Base-by-base conservation (phyloP, 2,113 vertebrate genomes). In the Pterocles gutturalis region DNA sequence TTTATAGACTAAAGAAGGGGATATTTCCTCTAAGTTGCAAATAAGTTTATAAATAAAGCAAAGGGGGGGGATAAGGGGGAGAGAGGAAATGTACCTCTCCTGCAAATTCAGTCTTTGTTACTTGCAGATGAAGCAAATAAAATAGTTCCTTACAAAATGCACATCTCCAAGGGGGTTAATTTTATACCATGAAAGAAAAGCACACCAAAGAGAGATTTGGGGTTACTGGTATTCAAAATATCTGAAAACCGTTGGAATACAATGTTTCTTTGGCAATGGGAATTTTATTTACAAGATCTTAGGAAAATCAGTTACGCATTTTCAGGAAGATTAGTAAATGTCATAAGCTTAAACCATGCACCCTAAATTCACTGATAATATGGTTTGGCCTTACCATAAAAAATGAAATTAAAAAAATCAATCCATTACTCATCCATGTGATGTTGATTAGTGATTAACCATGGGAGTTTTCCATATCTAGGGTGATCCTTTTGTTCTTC, bases 301-400 rank as follows among this genome's bases (percentile, higher is more conserved):
- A 43, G 7, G 53, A 65, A 80, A 91, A 76, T 43, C 11, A 7
- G 4, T 51, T 85, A 10, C 13, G 8, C n/a, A 15, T 85, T 83
- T 88, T 62, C 62, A 38, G n/a, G 28, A 70, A 57, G 64, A 60
- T 55, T 46, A 73, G 24, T 66, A 70, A 62, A 49, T 88, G 16
- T 17, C 4, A 4, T 60, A 69, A 94, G 8, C 18, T 83, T 83
- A 71, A 88, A 31, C 34, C 4, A 1, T 34, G 17, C 5, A 7
- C 0, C 0, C 6, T 55, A 31, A 88, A 46, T 33, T 61, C 43
- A 43, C 14, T 57, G 26, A 20, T 69, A 45, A 45, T 0, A 0
- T 61, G 28, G 4, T 82, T 89, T 10, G 2, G 7, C 15, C 9
- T 92, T 87, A 29, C 4, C 3, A 41, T 53, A 29, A 91, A 83